Base-by-base conservation (phyloP, 2,888 invertebrate genomes). In the Caenorhabditis sp. region DNA sequence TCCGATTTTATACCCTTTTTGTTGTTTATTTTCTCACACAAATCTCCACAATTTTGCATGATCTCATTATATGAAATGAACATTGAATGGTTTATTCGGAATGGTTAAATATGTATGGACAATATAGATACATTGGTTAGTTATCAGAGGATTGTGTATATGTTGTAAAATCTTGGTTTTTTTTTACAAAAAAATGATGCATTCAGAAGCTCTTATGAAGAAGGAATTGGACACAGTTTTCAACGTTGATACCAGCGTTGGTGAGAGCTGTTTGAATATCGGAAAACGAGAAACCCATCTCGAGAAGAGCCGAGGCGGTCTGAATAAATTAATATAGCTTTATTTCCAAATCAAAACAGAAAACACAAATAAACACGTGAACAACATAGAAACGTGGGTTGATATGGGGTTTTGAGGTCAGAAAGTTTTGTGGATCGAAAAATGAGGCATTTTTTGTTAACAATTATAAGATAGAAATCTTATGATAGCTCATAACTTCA, bases 61-160 rank as follows among this genome's bases (percentile, higher is more conserved):
- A 54, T 54, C 54, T 54, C 24, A 54, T 54, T 26, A 51, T 21
- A 26, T 26, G 54, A 54, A 54, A 54, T 54, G 54, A 26, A 54
- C 17, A 19, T 54, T 54, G 5, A 19, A 19, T 26, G 26, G 12
- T 43, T 43, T 43, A 43, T 43, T 43, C n/a, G n/a, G n/a, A 43
- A 17, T 17, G 14, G 17, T 43, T 43, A 3, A 43, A 43, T 17
- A 43, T 12, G 43, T 43, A 17, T 5, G 17, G 2, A 43, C 12
- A 43, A 43, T 43, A 12, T 43, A 5, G 43, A 43, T n/a, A n/a
- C n/a, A n/a, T 3, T 43, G 43, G 17, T 10, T 43, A 43, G 14
- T 12, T 43, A 43, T 43, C 3, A 17, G 14, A 17, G 31, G 31
- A 31, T 31, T 31, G 10, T 31, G 31, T 31, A 31, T 31, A 31